Evolutionary conservation across 2,113 vertebrate genomes (phyloP).

Genomic region (Crotalus tigris): DNA sequence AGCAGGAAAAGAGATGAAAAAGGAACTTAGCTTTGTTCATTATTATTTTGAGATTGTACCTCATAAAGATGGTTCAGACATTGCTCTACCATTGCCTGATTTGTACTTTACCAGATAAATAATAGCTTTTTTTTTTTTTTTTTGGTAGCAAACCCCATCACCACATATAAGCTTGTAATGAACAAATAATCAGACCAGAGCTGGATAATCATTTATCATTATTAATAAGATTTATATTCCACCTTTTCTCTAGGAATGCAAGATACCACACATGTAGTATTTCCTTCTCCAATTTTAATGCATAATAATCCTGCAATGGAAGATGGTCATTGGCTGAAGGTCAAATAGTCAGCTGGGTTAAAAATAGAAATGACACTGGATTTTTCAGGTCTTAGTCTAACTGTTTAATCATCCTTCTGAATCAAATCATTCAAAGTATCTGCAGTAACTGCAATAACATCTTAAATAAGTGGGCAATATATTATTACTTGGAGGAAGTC

Average conservation of each 20-base stretch:
- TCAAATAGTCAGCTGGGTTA: not conserved
- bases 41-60: not conserved
- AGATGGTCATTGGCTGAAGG: not conserved
- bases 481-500: not conserved
- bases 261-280: not conserved
- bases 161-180: not conserved
- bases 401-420: not conserved
- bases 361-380: not conserved
- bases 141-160: not conserved
- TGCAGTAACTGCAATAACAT: too few relatives aligned
- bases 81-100: not conserved
- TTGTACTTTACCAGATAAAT: not conserved
- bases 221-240: not conserved
- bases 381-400: not conserved
- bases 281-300: not conserved
- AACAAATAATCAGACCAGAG: not conserved
- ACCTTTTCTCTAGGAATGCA: not conserved
- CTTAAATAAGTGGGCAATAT: not conserved
- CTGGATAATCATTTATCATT: not conserved
- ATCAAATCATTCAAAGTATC: not conserved
- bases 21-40: constrained; percentile 34
- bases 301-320: not conserved
- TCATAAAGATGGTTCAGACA: not conserved
- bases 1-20: constrained; percentile 29
- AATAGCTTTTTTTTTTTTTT: too few relatives aligned